A percentile compares a stretch with the other conserved stretches of the same genome.
Conservation (phyloP, 1,140 invertebrate species). For the Sogatella furcifera region DNA sequence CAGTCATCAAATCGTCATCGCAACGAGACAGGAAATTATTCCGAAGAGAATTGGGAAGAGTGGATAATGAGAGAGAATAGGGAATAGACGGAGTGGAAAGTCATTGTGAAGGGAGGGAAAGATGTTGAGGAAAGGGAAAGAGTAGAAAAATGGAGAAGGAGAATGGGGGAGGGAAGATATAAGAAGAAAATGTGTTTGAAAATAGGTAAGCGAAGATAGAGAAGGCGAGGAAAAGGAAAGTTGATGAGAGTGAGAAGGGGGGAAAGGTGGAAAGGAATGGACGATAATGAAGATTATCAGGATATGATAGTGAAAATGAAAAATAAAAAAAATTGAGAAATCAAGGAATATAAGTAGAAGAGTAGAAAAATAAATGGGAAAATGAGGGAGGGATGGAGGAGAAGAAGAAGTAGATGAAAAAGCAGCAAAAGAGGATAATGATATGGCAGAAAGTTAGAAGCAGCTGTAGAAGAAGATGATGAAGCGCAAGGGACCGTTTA, state of each 20-base stretch:
- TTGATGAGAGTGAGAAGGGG: not conserved
- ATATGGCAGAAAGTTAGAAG: too few relatives aligned
- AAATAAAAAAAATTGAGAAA: too few relatives aligned
- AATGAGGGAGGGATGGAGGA: conserved; percentile 5
- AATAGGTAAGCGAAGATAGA: not conserved
- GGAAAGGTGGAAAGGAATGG: not conserved
- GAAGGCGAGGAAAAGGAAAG: conserved; percentile 8
- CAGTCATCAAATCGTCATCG: too few relatives aligned
- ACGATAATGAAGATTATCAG: too few relatives aligned
- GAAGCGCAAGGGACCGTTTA: conserved; percentile 2
- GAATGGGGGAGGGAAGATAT: not conserved
- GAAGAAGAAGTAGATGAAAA: conserved; percentile 4
- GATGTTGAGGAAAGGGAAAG: too few relatives aligned
- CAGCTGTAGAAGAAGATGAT: not conserved
- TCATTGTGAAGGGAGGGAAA: too few relatives aligned
- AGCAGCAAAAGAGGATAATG: too few relatives aligned
- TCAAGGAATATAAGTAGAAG: not conserved
- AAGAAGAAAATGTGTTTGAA: not conserved
- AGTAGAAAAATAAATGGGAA: conserved; percentile 6
- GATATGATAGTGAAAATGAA: too few relatives aligned
- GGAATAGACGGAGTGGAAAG: too few relatives aligned
- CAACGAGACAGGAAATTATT: too few relatives aligned
- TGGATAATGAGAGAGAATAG: not conserved
- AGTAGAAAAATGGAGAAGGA: too few relatives aligned
- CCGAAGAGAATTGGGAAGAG: not conserved